Evolutionary conservation across 1,140 invertebrate genomes (phyloP).

Genomic region (Eupristina koningsbergeri): DNA sequence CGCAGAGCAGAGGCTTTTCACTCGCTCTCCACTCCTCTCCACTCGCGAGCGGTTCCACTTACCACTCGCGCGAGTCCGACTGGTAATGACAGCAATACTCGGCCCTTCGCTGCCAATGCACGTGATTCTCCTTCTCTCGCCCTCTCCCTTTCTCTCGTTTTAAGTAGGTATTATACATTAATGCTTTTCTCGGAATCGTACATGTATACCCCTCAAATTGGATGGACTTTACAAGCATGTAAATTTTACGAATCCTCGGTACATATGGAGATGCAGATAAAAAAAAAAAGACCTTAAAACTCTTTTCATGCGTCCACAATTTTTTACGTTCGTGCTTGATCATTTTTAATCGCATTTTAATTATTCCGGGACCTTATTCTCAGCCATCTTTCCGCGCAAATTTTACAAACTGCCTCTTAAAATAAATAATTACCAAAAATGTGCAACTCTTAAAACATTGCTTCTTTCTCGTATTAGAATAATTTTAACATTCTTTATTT

Average conservation of each 20-base stretch:
- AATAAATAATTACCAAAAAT: neutral
- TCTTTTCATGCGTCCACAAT: neutral
- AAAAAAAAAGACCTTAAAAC: neutral
- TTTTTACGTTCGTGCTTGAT: neutral
- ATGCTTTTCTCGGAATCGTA: conserved; percentile 46
- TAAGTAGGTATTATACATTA: conserved; percentile 45
- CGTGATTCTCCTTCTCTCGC: conserved; percentile 4
- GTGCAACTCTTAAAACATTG: neutral
- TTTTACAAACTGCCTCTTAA: neutral
- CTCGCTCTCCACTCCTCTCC: conserved; percentile 19
- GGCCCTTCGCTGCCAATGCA: conserved; percentile 21
- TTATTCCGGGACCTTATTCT: neutral
- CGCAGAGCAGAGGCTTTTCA: conserved; percentile 37
- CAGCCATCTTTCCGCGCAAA: neutral
- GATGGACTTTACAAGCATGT: conserved; percentile 40
- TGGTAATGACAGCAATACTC: conserved; percentile 49
- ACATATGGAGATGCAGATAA: neutral
- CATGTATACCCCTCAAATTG: neutral
- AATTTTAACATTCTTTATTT: neutral
- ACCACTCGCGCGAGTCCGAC: conserved; percentile 31
- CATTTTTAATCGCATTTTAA: neutral
- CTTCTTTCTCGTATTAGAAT: neutral
- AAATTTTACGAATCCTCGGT: conserved; percentile 42
- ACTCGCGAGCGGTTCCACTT: conserved; percentile 15
- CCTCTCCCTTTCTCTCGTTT: conserved; percentile 2